These are phyloP conservation scores for Aplidium turbinatum DNA, from an alignment of 23 tunicate species.

Conservation along the genomic window DNA sequence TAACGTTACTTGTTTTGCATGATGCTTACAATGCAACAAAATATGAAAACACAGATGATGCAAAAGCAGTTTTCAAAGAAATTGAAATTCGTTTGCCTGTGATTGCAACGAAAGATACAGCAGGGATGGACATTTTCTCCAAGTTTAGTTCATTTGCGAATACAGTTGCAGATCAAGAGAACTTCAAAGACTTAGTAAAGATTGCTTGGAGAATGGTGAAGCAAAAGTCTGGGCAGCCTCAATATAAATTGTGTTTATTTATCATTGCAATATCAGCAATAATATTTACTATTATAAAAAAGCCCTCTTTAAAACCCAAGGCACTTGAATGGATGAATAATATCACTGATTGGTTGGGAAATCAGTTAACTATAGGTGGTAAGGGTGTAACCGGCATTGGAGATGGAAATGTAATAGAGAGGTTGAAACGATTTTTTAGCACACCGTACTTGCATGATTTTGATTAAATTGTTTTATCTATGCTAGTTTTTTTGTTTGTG, in stretches of 20 bases:
- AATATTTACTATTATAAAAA: neutral
- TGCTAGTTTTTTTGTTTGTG: no score
- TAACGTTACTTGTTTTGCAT: neutral
- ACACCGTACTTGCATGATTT: slow-evolving; percentile 81
- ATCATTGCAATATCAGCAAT: slow-evolving; percentile 32
- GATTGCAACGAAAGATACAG: slow-evolving; percentile 29
- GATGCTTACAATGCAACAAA: neutral
- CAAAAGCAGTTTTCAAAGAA: slow-evolving; percentile 22
- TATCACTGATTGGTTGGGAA: slow-evolving; percentile 45
- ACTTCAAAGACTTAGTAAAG: slow-evolving; percentile 45
- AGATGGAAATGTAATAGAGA: slow-evolving; percentile 42
- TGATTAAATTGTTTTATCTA: no score
- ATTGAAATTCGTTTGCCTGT: slow-evolving; percentile 17
- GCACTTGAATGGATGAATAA: slow-evolving; percentile 21
- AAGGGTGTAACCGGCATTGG: slow-evolving; percentile 65
- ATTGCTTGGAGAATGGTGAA: slow-evolving; percentile 57
- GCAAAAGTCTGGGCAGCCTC: slow-evolving; percentile 45
- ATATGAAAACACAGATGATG: slow-evolving; percentile 20
- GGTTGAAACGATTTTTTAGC: slow-evolving; percentile 44
- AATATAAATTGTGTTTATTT: slow-evolving; percentile 48
- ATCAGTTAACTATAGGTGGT: slow-evolving; percentile 69
- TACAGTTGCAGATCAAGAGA: slow-evolving; percentile 1
- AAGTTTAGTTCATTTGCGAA: slow-evolving; percentile 23
- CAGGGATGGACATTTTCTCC: neutral
- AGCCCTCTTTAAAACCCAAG: neutral